Base-by-base conservation (phyloP, 2,113 vertebrate genomes). In the Ivindomyrus marchei region DNA sequence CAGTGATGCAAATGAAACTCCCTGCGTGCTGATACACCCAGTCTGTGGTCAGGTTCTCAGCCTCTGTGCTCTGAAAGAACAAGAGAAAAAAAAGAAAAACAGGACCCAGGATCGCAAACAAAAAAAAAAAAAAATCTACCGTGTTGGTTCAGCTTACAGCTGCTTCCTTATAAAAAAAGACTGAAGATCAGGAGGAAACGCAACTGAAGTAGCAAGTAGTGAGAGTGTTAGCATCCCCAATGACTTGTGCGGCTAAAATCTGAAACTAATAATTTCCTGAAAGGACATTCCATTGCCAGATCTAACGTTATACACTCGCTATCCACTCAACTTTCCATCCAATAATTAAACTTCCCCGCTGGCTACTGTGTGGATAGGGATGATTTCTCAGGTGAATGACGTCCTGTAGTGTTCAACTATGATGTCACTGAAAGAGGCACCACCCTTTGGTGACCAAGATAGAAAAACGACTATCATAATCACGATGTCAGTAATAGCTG, bases 1-100 rank as follows among this genome's bases (percentile, higher is more conserved):
- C 21, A 87, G 62, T 90, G 83, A 90, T 89, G 89, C 87, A 89
- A 90, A 89, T 87, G 39, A 90, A 88, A 88, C 77, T 66, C 46
- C 36, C n/a, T 77, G 56, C 88, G 53, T 53, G 19, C 17, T 45
- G 53, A 17, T 62, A 21, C 89, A 46, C 39, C 45, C 74, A 52
- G 24, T 42, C 39, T 58, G 52, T 62, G 8, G 10, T 47, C 36
- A 3, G 36, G 88, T 45, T 89, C 15, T 53, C 19, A 42, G 50
- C 11, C 36, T 50, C 50, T 24, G 80, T 47, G 19, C 89, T 46
- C 42, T 85, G 36, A 46, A 85, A 56, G 50, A 89, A 47, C 45
- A 3, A 46, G 21, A 56, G 53, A 85, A 58, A 7, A 58, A 58
- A 84, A 49, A 49, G 9, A 87, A 45, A 85, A 85, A 86, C n/a